Conservation (phyloP, 2,113 vertebrate species). For the Oriolus oriolus region DNA sequence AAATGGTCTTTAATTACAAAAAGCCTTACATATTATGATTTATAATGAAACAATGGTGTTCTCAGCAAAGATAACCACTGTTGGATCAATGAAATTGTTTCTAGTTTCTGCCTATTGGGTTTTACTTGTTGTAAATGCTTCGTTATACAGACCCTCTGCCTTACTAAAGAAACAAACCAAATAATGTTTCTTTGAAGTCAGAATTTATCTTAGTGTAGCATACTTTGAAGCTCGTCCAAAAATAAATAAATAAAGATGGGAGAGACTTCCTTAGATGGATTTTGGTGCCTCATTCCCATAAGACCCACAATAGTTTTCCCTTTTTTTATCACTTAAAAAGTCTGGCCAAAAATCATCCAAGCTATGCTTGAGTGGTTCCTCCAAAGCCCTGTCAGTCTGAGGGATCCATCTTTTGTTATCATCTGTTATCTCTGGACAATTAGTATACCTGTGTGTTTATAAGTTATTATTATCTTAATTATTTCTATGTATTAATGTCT, state of each 20-base stretch:
- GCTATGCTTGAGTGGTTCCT: background rate
- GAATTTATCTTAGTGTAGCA: background rate
- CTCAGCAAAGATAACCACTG: background rate
- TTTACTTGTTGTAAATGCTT: background rate
- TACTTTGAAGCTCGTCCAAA: background rate
- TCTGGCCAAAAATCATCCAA: background rate
- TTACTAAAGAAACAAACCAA: background rate
- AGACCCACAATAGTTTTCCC: background rate
- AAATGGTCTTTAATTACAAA: conserved; percentile 13
- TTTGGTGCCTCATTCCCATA: background rate
- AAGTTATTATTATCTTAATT: background rate
- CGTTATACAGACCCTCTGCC: background rate
- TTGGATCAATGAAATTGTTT: background rate
- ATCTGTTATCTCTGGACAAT: background rate
- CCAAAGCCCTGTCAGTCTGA: background rate
- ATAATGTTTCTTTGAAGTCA: background rate
- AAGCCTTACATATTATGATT: background rate
- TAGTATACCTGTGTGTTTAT: background rate
- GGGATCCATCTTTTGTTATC: background rate
- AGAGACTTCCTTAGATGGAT: background rate
- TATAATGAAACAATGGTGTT: background rate
- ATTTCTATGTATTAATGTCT: background rate
- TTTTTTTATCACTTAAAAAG: background rate
- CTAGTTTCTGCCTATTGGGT: background rate
- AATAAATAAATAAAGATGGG: background rate